Evolutionary conservation across 2,113 vertebrate genomes (phyloP).

Genomic region (Petroica traversi): DNA sequence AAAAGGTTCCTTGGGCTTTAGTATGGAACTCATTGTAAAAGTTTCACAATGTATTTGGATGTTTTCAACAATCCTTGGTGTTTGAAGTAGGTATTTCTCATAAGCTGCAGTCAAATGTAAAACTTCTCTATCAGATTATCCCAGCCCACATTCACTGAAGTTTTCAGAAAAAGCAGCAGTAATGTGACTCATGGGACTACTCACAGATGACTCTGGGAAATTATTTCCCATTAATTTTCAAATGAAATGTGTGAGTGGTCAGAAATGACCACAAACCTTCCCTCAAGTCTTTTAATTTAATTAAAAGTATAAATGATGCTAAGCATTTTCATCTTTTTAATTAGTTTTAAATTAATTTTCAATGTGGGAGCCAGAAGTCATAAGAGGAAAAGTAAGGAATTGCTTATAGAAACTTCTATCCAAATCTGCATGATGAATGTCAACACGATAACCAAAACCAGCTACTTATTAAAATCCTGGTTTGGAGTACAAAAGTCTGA

Average conservation of each 20-base stretch:
- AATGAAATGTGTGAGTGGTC: not conserved
- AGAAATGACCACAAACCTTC: conserved; percentile 42
- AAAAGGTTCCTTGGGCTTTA: not conserved
- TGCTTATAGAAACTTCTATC: not conserved
- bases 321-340: conserved; percentile 20
- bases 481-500: not conserved
- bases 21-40: not conserved
- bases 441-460: not conserved
- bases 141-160: not conserved
- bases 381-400: not conserved
- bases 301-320: conserved; percentile 12
- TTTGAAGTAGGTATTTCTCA: not conserved
- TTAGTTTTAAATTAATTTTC: conserved; percentile 46
- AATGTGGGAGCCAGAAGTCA: not conserved
- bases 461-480: not conserved
- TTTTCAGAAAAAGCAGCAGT: not conserved
- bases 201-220: not conserved
- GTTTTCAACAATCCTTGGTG: not conserved
- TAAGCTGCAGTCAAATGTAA: not conserved
- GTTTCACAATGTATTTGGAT: not conserved
- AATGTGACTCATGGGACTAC: not conserved
- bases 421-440: not conserved
- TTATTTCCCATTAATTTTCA: conserved; percentile 10
- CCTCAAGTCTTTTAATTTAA: conserved; percentile 22
- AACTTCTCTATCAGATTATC: not conserved